These are phyloP conservation scores for Muntiacus reevesi DNA, from an alignment of 2,113 vertebrate genomes.

Conservation along the genomic window DNA sequence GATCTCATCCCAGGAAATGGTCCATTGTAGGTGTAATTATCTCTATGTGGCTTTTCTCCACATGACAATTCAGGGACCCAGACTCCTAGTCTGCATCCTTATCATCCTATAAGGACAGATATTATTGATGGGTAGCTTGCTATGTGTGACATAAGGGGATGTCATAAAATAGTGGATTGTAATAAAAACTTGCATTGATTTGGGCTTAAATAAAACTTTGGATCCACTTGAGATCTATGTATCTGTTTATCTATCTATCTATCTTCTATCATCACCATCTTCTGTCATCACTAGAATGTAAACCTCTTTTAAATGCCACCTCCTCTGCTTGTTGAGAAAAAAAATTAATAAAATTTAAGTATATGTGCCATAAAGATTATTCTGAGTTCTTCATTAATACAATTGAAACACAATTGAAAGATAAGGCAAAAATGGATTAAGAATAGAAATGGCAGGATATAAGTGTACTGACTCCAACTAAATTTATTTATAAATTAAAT, in stretches of 20 bases:
- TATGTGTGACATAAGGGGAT: neutral
- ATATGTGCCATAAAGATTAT: neutral
- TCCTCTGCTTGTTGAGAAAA: neutral
- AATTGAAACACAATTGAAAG: neutral
- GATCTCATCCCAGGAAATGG: neutral
- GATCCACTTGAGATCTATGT: neutral
- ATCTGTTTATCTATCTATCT: neutral
- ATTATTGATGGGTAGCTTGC: neutral
- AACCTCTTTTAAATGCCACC: neutral
- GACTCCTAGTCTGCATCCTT: neutral
- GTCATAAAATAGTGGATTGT: neutral
- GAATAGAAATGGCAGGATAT: neutral
- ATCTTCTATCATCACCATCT: neutral
- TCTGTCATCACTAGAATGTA: neutral
- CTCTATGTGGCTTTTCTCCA: neutral
- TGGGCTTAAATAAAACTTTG: neutral
- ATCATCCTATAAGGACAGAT: neutral
- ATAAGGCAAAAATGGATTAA: neutral
- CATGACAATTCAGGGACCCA: neutral
- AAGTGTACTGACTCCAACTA: neutral
- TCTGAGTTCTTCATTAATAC: neutral
- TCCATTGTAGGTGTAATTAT: neutral
- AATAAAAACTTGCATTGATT: neutral
- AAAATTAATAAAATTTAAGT: neutral
- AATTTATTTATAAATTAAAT: neutral